phyloP scores from a whole-genome alignment of 1,140 invertebrate genomes.

The Drosophila tristis region DNA sequence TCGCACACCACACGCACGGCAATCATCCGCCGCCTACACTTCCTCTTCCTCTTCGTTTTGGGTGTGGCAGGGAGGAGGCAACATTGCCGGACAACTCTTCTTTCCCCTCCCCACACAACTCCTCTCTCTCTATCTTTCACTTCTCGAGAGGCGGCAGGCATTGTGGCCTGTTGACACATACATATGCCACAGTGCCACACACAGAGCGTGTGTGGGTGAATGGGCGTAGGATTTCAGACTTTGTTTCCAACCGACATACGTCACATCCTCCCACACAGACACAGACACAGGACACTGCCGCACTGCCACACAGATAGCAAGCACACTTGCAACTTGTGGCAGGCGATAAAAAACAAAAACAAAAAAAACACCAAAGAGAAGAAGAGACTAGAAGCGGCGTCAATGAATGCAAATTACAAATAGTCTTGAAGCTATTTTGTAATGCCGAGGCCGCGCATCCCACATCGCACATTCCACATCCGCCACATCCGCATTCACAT shows the following conservation, averaged over 20 bases:
- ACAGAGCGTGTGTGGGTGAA: conserved; percentile 18
- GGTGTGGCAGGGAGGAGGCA: conserved; percentile 11
- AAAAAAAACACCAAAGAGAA: not conserved
- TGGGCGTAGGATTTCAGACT: conserved; percentile 55
- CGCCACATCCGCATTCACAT: conserved; percentile 6
- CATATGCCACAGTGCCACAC: conserved; percentile 27
- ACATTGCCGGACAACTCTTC: too few species aligned
- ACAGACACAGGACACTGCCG: conserved; percentile 1
- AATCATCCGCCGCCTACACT: conserved; percentile 26
- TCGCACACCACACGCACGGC: conserved; percentile 34
- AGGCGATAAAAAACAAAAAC: conserved; percentile 56
- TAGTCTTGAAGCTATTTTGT: conserved; percentile 66
- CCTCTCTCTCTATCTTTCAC: too few species aligned
- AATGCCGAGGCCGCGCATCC: conserved; percentile 68
- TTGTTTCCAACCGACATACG: conserved; percentile 51
- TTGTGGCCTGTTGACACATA: conserved; percentile 76
- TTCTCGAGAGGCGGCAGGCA: conserved; percentile 50
- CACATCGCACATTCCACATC: not conserved
- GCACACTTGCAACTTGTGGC: conserved; percentile 42
- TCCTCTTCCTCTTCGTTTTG: not conserved
- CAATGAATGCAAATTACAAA: conserved; percentile 80
- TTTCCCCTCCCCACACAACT: too few species aligned
- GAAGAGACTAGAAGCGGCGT: conserved; percentile 39
- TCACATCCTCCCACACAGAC: conserved; percentile 25
- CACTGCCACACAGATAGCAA: not conserved